These are phyloP conservation scores for Lampropteryx suffumata DNA, from an alignment of 2,888 invertebrate species.

Conservation along the genomic window DNA sequence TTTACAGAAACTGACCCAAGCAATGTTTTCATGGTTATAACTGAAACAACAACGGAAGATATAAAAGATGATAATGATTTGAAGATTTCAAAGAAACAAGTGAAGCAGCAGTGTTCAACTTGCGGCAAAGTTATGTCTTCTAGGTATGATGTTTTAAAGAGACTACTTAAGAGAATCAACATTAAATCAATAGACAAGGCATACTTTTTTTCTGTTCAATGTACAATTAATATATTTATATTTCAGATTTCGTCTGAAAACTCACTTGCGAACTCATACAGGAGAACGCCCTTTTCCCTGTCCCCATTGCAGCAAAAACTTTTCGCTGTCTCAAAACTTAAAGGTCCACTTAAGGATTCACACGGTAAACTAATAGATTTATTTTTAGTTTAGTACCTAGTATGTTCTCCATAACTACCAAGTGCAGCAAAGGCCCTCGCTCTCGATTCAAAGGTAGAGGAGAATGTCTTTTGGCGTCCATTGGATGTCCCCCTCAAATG, in stretches of 20 bases:
- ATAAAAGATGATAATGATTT: conserved; percentile 23
- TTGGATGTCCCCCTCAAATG: too few species aligned
- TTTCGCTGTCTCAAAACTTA: conserved; percentile 67
- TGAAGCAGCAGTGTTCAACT: conserved; percentile 69
- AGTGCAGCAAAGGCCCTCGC: too few species aligned
- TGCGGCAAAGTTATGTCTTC: conserved; percentile 81
- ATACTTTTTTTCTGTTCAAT: too few species aligned
- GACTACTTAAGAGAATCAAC: too few species aligned
- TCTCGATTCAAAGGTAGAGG: too few species aligned
- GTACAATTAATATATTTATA: too few species aligned
- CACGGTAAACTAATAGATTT: conserved; percentile 51
- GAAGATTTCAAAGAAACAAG: conserved; percentile 14
- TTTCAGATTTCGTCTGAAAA: conserved; percentile 71
- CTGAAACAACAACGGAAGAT: conserved; percentile 20
- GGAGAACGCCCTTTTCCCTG: conserved; percentile 66
- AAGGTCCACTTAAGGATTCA: conserved; percentile 73
- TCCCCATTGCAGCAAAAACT: conserved; percentile 66
- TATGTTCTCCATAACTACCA: too few species aligned
- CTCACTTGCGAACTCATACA: conserved; percentile 70
- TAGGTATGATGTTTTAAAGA: conserved; percentile 46
- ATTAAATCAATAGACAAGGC: too few species aligned
- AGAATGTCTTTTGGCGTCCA: too few species aligned
- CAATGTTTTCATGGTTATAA: conserved; percentile 21
- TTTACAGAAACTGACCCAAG: conserved; percentile 41
- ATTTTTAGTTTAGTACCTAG: background rate